Evolutionary conservation across 2,797 vertebrate species (phyloP), one percentile per base, ranked within the genome.

Genomic region (Adrianichthys oophorus): DNA sequence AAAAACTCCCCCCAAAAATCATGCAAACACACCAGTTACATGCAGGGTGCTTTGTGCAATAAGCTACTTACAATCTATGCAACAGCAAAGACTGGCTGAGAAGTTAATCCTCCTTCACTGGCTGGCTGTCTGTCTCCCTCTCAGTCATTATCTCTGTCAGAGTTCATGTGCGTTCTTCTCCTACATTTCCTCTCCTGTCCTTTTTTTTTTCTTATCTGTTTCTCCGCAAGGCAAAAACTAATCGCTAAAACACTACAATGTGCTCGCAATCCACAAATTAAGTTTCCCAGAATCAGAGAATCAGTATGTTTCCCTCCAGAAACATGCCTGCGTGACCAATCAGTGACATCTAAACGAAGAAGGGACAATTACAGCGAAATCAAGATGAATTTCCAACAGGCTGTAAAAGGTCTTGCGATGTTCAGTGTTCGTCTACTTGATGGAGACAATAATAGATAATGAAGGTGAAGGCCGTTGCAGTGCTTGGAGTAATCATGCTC

Each of bases 1-100:
- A 68, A 52, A 79, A 70, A 66, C 46, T 13, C 58, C 59, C 72
- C 70, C 72, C 74, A 85, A 77, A 84, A 87, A 84, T 85, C 76
- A 88, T 80, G 52, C 75, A 84, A 82, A 79, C 55, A 26, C 74
- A 83, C 68, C 56, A 40, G 81, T 85, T 79, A 85, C 85, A 87
- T 83, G 85, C 84, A 68, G 87, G 68, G 55, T 59, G 82, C 86
- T 89, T 86, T 88, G 83, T 82, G 84, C 85, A 88, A 88, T 87
- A 87, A 91, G 88, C 87, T 91, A 88, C 87, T 91, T 91, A 90
- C 76, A 78, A 81, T 84, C 76, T 71, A 77, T 86, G 79, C 74
- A 84, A 85, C 83, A 82, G 84, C 82, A 89, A 86, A 87, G 89
- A 78, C 87, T 89, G 85, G 87, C 89, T 90, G 88, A 90, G 80